These are phyloP conservation scores for Procambarus clarkii DNA, from an alignment of 1,140 invertebrate species.

Conservation along the genomic window DNA sequence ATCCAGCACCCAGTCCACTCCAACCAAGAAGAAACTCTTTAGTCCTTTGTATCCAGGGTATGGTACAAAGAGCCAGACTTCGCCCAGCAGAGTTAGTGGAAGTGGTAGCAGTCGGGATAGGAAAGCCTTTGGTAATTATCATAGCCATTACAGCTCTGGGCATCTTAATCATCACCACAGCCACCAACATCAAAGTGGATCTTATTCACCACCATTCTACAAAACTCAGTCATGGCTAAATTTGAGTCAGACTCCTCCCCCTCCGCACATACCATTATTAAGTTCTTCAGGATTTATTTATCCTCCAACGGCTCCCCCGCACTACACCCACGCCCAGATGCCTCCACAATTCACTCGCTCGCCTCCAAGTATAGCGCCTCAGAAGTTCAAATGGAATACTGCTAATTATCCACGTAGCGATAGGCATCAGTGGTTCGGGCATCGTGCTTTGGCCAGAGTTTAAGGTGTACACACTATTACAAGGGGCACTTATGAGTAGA, in stretches of 20 bases:
- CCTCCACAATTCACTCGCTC: conserved; percentile 48
- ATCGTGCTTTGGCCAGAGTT: conserved; percentile 49
- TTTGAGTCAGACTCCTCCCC: conserved; percentile 60
- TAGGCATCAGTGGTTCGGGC: conserved; percentile 56
- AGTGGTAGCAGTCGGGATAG: not conserved
- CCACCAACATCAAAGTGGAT: conserved; percentile 43
- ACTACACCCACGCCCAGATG: conserved; percentile 51
- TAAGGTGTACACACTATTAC: conserved; percentile 1
- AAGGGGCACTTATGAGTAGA: conserved; percentile 25
- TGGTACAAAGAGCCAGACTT: conserved; percentile 26
- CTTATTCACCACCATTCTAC: conserved; percentile 60
- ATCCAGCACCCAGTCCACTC: conserved; percentile 59
- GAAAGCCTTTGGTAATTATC: conserved; percentile 36
- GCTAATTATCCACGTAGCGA: conserved; percentile 47
- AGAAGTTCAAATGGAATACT: conserved; percentile 55
- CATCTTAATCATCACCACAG: conserved; percentile 13
- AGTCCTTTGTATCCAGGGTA: not conserved
- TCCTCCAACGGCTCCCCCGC: conserved; percentile 39
- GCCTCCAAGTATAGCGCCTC: conserved; percentile 47
- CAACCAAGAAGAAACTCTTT: conserved; percentile 40
- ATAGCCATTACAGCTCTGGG: conserved; percentile 11
- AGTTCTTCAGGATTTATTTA: conserved; percentile 48
- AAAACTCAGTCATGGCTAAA: conserved; percentile 60
- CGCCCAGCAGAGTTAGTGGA: conserved; percentile 4
- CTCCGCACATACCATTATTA: conserved; percentile 49